Evolutionary conservation across 2,888 invertebrate species (phyloP), one percentile per base, ranked within the genome.

Genomic region (Diplazon laetatorius): DNA sequence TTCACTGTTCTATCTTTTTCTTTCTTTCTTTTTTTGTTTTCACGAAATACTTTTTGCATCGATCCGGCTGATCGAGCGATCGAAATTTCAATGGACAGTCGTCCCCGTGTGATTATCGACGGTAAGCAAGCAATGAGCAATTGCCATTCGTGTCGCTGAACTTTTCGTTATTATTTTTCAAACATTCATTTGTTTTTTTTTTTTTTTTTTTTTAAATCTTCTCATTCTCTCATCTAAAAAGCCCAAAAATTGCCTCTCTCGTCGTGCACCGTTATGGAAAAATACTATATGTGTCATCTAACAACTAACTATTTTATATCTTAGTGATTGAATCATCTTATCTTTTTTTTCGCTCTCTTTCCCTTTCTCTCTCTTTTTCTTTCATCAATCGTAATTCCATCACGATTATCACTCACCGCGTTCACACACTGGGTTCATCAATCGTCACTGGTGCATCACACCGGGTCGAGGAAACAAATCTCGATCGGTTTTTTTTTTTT

Each of bases 211-310:
- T 50, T 39, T 39, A 37, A 48, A 55, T 46, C 22, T 12, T n/a
- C 35, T 65, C 62, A 20, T 39, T 60, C 69, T 59, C 9, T 63
- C 66, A 72, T 69, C 70, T 63, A 62, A 74, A 76, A 81, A 81
- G 60, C 74, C 74, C 70, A 71, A 60, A 78, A 70, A 65, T 62
- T 74, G 77, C 65, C 66, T 69, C 78, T 75, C 65, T 55, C 77
- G 18, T 71, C 62, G 73, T 75, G 74, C 75, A 66, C 57, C 71
- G 73, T 81, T 79, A 81, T 82, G 80, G 79, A 82, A 82, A 82
- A 82, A 81, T 82, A 82, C 81, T 82, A 81, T 82, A 50, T 81
- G 77, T 76, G 57, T 65, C 30, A 30, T 30, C 46, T 81, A 74
- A 59, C 75, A 60, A 76, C 75, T 57, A 72, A 52, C 62, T 75